phyloP scores from a whole-genome alignment of 2,797 vertebrate species.

The Staurois parvus region DNA sequence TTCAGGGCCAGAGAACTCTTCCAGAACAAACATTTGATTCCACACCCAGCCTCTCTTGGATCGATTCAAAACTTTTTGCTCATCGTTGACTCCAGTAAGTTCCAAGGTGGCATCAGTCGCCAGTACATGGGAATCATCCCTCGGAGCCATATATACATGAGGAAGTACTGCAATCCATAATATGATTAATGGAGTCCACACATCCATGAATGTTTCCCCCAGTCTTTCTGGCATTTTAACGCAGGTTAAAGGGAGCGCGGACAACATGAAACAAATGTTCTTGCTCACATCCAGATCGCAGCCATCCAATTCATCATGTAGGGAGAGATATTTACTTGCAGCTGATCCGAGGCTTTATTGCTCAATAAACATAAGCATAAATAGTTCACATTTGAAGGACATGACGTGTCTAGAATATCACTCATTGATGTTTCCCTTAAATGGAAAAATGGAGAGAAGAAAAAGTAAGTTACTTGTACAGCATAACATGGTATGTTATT shows the following conservation, averaged over 20 bases:
- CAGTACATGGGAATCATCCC: slow-evolving; percentile 83
- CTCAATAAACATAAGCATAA: slow-evolving; percentile 74
- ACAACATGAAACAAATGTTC: slow-evolving; percentile 85
- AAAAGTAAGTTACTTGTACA: neutral
- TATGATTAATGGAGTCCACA: slow-evolving; percentile 92
- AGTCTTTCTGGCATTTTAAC: slow-evolving; percentile 88
- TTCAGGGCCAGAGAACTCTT: slow-evolving; percentile 99
- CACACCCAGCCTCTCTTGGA: slow-evolving; percentile 99
- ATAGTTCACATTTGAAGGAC: slow-evolving; percentile 74
- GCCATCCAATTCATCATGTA: slow-evolving; percentile 86
- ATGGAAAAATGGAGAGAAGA: slow-evolving; percentile 53
- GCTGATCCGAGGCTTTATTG: slow-evolving; percentile 82
- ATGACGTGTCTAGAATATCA: slow-evolving; percentile 81
- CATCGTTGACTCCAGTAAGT: slow-evolving; percentile 83
- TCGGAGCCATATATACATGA: slow-evolving; percentile 82
- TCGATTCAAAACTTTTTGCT: slow-evolving; percentile 91
- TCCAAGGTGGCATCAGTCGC: slow-evolving; percentile 81
- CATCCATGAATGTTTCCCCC: slow-evolving; percentile 87
- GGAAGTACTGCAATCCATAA: slow-evolving; percentile 94
- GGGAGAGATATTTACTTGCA: slow-evolving; percentile 83
- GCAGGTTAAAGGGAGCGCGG: slow-evolving; percentile 78
- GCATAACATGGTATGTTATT: neutral
- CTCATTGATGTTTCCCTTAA: slow-evolving; percentile 78
- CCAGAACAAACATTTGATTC: slow-evolving; percentile 99
- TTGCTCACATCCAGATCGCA: slow-evolving; percentile 81